Conservation (phyloP, 2,113 vertebrate genomes). For the Stegostoma tigrinum region DNA sequence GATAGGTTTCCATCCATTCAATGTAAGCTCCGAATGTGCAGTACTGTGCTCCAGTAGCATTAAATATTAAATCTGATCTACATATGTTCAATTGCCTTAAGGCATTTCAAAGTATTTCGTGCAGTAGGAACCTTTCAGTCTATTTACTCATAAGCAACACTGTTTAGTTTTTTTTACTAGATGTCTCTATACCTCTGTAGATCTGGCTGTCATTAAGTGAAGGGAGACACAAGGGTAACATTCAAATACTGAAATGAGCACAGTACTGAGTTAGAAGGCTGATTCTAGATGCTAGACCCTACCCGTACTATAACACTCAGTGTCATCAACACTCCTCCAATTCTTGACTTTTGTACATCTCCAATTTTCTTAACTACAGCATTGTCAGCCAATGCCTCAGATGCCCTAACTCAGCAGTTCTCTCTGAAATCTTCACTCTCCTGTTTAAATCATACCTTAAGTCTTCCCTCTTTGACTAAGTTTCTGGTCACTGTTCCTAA, state of each 20-base stretch:
- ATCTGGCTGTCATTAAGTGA: background rate
- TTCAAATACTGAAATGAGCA: background rate
- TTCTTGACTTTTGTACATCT: background rate
- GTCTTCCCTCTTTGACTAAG: background rate
- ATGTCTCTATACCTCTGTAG: background rate
- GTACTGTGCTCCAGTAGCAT: background rate
- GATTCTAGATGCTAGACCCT: background rate
- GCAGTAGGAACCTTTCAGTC: background rate
- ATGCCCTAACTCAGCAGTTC: too few relatives aligned
- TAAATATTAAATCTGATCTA: background rate
- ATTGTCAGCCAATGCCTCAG: background rate
- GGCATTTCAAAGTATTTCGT: background rate
- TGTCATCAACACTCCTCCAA: background rate
- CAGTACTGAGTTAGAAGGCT: background rate
- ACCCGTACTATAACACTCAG: background rate
- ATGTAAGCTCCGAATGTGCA: background rate
- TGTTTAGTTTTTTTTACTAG: background rate
- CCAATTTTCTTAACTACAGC: background rate
- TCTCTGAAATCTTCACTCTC: background rate
- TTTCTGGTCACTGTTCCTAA: background rate
- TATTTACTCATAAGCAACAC: background rate
- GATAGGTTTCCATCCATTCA: background rate
- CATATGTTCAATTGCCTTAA: background rate
- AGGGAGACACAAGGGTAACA: background rate
- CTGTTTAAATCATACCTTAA: background rate